phyloP scores from a whole-genome alignment of 2,888 invertebrate species.

The Megalurothrips usitatus region DNA sequence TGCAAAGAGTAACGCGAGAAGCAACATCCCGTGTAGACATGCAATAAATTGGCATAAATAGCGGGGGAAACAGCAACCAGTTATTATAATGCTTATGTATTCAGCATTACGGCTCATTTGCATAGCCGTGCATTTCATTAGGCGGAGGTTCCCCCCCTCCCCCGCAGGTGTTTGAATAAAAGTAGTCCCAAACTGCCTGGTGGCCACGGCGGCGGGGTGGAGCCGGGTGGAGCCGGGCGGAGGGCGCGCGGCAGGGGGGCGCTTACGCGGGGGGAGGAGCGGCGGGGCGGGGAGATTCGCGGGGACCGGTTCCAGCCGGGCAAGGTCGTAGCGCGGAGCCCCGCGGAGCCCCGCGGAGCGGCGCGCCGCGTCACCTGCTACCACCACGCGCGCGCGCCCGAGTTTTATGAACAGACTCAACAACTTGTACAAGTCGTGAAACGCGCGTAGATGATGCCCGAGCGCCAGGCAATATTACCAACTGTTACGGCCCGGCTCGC shows the following conservation, averaged over 20 bases:
- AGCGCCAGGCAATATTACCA: not conserved
- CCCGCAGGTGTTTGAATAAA: conserved; percentile 18
- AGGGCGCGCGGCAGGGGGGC: not conserved
- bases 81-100: conserved; percentile 23
- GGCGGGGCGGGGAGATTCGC: not conserved
- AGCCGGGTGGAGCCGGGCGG: not conserved
- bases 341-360: too few species aligned
- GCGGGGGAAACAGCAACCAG: not conserved
- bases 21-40: not conserved
- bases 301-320: not conserved
- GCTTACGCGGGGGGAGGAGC: not conserved
- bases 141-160: not conserved
- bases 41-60: conserved; percentile 22
- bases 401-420: conserved; percentile 6
- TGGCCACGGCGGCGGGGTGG: not conserved
- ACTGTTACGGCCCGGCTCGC: not conserved
- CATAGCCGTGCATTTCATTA: conserved; percentile 13
- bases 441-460: not conserved
- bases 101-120: conserved; percentile 8
- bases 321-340: too few species aligned
- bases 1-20: conserved; percentile 12
- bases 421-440: not conserved
- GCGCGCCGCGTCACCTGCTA: not conserved
- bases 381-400: not conserved
- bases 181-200: not conserved